Conservation (phyloP, 2,888 invertebrate genomes). For the Netelia fuscicornis region DNA sequence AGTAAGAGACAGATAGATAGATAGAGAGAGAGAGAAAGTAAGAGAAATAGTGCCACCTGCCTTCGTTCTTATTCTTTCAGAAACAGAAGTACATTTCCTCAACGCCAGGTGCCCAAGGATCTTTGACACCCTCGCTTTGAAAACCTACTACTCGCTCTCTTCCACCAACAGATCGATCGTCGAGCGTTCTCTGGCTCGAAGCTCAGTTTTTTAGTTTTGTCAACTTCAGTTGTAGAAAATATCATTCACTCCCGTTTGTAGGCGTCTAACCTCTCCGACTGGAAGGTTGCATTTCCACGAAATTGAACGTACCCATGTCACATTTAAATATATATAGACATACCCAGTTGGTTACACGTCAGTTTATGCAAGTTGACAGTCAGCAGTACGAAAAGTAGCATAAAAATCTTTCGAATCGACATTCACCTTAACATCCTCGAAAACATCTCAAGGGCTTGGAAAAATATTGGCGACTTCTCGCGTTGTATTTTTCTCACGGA, state of each 20-base stretch:
- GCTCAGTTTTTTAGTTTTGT: conserved; percentile 32
- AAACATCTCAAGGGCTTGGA: neutral
- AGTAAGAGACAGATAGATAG: neutral
- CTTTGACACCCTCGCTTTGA: conserved; percentile 48
- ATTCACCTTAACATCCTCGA: neutral
- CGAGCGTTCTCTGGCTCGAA: conserved; percentile 5
- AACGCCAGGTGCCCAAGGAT: conserved; percentile 38
- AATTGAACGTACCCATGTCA: neutral
- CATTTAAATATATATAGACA: neutral
- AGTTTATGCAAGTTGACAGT: neutral
- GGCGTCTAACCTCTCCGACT: neutral
- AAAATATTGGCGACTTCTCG: neutral
- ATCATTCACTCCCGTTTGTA: conserved; percentile 25
- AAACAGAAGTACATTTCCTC: conserved; percentile 32
- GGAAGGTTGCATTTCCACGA: neutral
- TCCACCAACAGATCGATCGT: conserved; percentile 25
- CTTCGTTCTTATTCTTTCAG: neutral
- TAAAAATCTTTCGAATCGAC: neutral
- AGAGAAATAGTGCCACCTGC: conserved; percentile 23
- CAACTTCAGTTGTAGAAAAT: conserved; percentile 26
- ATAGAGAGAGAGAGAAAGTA: conserved; percentile 15
- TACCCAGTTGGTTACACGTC: neutral
- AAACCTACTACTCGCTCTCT: conserved; percentile 39
- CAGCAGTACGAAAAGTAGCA: neutral
- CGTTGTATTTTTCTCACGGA: neutral